A percentile compares a stretch with the other conserved stretches of the same genome.
Evolutionary conservation across 2,797 vertebrate genomes (phyloP).

Genomic region (Hipposideros larvatus): DNA sequence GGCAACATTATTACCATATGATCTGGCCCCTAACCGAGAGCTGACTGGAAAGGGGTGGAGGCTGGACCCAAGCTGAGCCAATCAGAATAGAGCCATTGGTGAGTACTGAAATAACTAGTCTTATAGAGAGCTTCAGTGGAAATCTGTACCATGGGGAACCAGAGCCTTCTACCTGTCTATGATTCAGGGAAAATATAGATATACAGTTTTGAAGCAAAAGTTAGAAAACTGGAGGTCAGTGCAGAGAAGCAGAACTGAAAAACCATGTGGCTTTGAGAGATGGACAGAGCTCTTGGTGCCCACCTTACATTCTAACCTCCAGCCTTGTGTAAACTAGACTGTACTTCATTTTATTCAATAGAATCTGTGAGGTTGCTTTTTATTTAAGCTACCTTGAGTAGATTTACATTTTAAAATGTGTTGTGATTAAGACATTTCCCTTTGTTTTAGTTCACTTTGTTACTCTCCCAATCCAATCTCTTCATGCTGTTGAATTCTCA

Average conservation of each 20-base stretch:
- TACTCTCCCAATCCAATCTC: too few relatives aligned
- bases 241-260: neutral
- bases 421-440: too few relatives aligned
- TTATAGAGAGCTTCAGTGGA: neutral
- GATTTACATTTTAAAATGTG: too few relatives aligned
- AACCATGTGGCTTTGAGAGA: neutral
- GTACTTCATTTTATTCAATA: too few relatives aligned
- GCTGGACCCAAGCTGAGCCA: neutral
- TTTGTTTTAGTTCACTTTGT: too few relatives aligned
- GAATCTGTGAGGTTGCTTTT: too few relatives aligned
- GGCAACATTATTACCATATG: neutral
- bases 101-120: neutral
- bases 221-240: neutral
- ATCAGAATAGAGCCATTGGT: neutral
- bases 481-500: too few relatives aligned
- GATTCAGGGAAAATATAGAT: neutral
- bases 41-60: neutral
- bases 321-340: too few relatives aligned
- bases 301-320: too few relatives aligned
- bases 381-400: too few relatives aligned
- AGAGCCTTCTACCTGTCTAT: neutral
- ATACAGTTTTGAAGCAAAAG: neutral
- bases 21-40: neutral
- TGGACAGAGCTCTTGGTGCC: too few relatives aligned
- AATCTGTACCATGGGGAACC: neutral